A percentile compares a stretch with the other conserved stretches of the same genome.
phyloP scores from a whole-genome alignment of 2,888 invertebrate genomes.

The Troides oblongomaculatus region DNA sequence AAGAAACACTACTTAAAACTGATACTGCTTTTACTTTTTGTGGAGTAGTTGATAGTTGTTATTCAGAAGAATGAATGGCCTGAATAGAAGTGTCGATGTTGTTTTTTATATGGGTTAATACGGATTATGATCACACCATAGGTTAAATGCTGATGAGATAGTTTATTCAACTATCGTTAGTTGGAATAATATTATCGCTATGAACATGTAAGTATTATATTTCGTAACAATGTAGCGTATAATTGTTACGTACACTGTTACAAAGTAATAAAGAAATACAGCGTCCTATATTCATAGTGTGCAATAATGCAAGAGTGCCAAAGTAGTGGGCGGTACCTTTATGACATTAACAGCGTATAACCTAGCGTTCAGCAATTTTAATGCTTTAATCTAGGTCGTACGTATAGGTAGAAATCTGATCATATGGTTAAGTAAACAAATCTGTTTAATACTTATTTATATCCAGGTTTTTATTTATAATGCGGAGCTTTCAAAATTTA shows the following conservation, averaged over 20 bases:
- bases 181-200: not conserved
- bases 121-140: no score
- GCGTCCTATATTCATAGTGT: conserved; percentile 30
- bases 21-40: no score
- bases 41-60: no score
- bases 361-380: conserved; percentile 34
- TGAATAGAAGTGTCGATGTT: no score
- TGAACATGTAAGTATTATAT: not conserved
- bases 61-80: no score
- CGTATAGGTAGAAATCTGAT: conserved; percentile 35
- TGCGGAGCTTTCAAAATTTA: not conserved
- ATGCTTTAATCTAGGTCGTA: conserved; percentile 33
- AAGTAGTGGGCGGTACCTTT: conserved; percentile 33
- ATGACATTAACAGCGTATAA: conserved; percentile 38
- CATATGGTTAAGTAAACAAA: conserved; percentile 46
- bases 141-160: no score
- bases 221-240: not conserved
- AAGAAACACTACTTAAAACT: no score
- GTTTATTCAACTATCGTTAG: no score
- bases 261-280: conserved; percentile 9
- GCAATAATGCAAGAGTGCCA: conserved; percentile 33
- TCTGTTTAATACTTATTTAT: conserved; percentile 40
- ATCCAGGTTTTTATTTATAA: not conserved
- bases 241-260: not conserved
- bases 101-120: no score